phyloP scores from a whole-genome alignment of 2,113 vertebrate species.

The Scomber scombrus region DNA sequence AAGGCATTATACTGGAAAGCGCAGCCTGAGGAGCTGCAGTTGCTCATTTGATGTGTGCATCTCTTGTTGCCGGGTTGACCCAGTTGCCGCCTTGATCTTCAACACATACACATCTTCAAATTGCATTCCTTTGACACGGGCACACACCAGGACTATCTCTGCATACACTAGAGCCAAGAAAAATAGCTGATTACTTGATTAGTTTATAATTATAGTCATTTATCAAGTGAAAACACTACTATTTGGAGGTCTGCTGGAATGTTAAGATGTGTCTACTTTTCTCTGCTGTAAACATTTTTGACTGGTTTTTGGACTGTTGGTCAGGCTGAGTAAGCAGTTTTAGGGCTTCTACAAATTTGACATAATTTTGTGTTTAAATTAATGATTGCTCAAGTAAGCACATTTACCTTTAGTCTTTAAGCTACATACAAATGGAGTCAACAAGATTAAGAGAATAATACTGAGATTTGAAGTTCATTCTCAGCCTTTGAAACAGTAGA shows the following conservation, averaged over 20 bases:
- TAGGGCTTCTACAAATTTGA: no score
- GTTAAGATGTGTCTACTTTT: not conserved
- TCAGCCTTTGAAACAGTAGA: not conserved
- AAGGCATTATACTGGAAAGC: constrained; percentile 46
- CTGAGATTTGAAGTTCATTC: not conserved
- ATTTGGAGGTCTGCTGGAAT: not conserved
- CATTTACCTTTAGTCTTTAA: not conserved
- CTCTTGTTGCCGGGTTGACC: constrained; percentile 43
- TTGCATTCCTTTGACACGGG: constrained; percentile 21
- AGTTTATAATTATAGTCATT: not conserved
- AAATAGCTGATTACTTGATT: constrained; percentile 24
- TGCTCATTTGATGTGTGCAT: constrained; percentile 45
- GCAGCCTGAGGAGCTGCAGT: constrained; percentile 43
- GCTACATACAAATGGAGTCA: no score
- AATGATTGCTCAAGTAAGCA: not conserved
- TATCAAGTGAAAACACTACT: not conserved
- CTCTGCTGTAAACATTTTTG: not conserved
- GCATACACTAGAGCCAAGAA: not conserved
- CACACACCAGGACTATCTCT: constrained; percentile 4
- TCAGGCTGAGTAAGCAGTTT: not conserved
- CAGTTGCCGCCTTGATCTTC: constrained; percentile 49
- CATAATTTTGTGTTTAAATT: not conserved
- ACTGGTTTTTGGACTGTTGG: not conserved
- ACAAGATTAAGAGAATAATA: no score
- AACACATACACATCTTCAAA: constrained; percentile 36